phyloP scores from a whole-genome alignment of 2,888 invertebrate species.

The Coleophora flavipennella region DNA sequence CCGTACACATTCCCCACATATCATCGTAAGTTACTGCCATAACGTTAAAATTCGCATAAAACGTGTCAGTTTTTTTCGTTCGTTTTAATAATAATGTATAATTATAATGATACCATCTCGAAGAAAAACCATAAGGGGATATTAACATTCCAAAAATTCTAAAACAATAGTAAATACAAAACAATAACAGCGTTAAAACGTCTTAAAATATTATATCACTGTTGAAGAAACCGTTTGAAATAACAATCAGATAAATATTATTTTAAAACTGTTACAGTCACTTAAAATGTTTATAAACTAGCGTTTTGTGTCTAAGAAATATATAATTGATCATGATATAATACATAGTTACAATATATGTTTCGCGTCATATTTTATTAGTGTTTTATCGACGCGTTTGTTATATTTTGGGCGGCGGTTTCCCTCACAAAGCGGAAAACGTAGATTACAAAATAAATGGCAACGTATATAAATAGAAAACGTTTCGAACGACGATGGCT shows the following conservation, averaged over 20 bases:
- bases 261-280: slow-evolving; percentile 4
- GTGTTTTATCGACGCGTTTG: slow-evolving; percentile 29
- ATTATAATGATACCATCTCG: slow-evolving; percentile 43
- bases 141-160: slow-evolving; percentile 36
- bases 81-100: slow-evolving; percentile 30
- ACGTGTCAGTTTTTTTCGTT: slow-evolving; percentile 30
- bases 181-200: slow-evolving; percentile 8
- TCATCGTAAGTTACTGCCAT: slow-evolving; percentile 28
- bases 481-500: slow-evolving; percentile 9
- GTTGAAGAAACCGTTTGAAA: slow-evolving; percentile 4
- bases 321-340: too few species aligned
- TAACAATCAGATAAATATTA: slow-evolving; percentile 4
- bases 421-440: slow-evolving; percentile 20
- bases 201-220: slow-evolving; percentile 9
- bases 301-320: slow-evolving; percentile 8
- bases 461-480: slow-evolving; percentile 10
- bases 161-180: slow-evolving; percentile 5
- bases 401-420: slow-evolving; percentile 32
- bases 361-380: slow-evolving; percentile 29
- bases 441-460: too few species aligned
- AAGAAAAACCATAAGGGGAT: slow-evolving; percentile 25
- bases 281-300: slow-evolving; percentile 7
- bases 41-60: slow-evolving; percentile 20
- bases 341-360: too few species aligned
- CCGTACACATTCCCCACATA: slow-evolving; percentile 32